Percentiles rank a stretch among this genome's conserved stretches.
Evolutionary conservation across 2,113 vertebrate species (phyloP).

Genomic region (Anhinga anhinga): DNA sequence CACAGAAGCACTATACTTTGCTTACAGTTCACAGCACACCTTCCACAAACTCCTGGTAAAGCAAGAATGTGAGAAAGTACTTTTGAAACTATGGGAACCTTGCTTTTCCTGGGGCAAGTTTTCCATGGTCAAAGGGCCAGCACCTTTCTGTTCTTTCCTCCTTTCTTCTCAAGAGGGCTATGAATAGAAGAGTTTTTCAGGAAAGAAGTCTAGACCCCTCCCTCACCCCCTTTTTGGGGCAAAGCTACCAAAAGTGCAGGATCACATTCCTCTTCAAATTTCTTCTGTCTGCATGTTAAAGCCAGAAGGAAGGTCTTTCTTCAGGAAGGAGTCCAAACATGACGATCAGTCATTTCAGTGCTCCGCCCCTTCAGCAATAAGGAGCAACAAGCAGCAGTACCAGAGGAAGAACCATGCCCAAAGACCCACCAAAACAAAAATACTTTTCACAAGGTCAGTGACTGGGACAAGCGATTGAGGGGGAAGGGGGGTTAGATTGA

Average conservation of each 20-base stretch:
- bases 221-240: neutral
- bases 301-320: neutral
- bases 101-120: neutral
- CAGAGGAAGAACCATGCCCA: neutral
- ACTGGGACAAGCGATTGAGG: accelerated
- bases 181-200: neutral
- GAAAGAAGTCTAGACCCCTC: neutral
- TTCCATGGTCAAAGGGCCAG: neutral
- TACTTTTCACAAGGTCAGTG: neutral
- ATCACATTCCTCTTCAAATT: neutral
- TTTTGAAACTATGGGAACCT: neutral
- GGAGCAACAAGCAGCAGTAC: neutral
- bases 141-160: neutral
- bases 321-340: neutral
- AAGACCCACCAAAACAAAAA: neutral
- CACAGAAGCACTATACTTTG: neutral
- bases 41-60: neutral
- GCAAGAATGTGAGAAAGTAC: neutral
- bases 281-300: neutral
- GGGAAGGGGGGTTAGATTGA: accelerated
- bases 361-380: neutral
- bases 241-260: neutral
- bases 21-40: neutral
- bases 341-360: neutral
- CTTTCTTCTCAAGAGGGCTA: neutral